Percentiles rank a stretch among this genome's conserved stretches.
These are phyloP conservation scores for Drosophila ironensis DNA, from an alignment of 1,140 invertebrate genomes.

Conservation along the genomic window DNA sequence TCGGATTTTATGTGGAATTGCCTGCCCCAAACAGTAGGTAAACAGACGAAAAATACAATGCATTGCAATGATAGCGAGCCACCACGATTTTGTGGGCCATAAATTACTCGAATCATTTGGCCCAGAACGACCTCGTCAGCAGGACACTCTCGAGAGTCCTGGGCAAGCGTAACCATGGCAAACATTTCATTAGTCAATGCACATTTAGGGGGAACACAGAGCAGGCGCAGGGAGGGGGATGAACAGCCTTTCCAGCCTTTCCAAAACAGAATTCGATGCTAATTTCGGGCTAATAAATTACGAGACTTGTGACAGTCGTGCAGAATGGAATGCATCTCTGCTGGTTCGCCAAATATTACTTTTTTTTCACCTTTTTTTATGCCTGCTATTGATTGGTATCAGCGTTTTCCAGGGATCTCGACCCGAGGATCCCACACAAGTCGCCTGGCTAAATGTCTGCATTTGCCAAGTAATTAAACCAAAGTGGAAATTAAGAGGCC, in stretches of 20 bases:
- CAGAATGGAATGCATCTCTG: conserved; percentile 9
- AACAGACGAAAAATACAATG: conserved; percentile 10
- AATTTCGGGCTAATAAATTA: conserved; percentile 73
- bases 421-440: conserved; percentile 31
- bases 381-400: conserved; percentile 33
- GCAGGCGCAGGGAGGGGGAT: background rate
- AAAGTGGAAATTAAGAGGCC: conserved; percentile 42
- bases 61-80: conserved; percentile 1
- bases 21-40: conserved; percentile 39
- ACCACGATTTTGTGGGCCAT: conserved; percentile 64
- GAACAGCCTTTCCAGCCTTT: conserved; percentile 14
- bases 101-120: conserved; percentile 73
- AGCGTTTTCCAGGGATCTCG: conserved; percentile 34
- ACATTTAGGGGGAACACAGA: conserved; percentile 38
- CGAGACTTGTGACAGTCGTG: conserved; percentile 54
- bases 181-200: conserved; percentile 69
- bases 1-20: conserved; percentile 41
- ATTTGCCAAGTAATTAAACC: conserved; percentile 68
- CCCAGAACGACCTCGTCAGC: conserved; percentile 71
- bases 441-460: conserved; percentile 37
- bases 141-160: conserved; percentile 30
- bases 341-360: background rate
- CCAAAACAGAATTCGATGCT: conserved; percentile 63
- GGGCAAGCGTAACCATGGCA: conserved; percentile 4
- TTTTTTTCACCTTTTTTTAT: background rate